Percentiles rank a stretch among this genome's conserved stretches.
Conservation (phyloP, 2,113 vertebrate species). For the Chunga burmeisteri region DNA sequence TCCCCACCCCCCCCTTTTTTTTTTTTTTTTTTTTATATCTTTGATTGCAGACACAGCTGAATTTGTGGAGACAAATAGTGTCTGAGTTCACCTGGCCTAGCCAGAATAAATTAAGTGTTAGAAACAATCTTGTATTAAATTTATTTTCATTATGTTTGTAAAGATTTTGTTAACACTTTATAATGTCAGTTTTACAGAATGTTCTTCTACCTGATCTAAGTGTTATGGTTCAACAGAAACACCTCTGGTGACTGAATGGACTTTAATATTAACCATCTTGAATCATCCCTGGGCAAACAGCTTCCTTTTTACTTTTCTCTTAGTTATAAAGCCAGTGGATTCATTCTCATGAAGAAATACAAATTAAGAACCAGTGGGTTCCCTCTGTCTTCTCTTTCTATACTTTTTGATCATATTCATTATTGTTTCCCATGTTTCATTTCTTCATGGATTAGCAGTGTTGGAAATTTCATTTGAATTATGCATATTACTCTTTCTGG, state of each 20-base stretch:
- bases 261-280: background rate
- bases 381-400: background rate
- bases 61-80: slow-evolving; percentile 73
- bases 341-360: background rate
- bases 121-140: slow-evolving; percentile 62
- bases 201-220: background rate
- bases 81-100: slow-evolving; percentile 70
- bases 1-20: too few relatives aligned
- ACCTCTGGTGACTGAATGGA: background rate
- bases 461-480: background rate
- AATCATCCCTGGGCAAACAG: background rate
- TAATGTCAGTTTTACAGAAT: background rate
- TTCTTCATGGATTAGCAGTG: background rate
- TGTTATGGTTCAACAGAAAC: background rate
- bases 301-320: background rate
- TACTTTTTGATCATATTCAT: background rate
- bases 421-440: background rate
- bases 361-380: background rate
- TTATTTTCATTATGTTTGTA: background rate
- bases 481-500: background rate
- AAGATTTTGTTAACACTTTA: background rate
- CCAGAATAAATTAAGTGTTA: slow-evolving; percentile 70
- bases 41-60: slow-evolving; percentile 72
- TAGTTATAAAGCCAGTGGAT: background rate
- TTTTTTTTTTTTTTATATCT: background rate